A percentile compares a stretch with the other conserved stretches of the same genome.
These are phyloP conservation scores for Galaxea fascicularis DNA, from an alignment of 92 coral and sea anemone species.

Conservation along the genomic window DNA sequence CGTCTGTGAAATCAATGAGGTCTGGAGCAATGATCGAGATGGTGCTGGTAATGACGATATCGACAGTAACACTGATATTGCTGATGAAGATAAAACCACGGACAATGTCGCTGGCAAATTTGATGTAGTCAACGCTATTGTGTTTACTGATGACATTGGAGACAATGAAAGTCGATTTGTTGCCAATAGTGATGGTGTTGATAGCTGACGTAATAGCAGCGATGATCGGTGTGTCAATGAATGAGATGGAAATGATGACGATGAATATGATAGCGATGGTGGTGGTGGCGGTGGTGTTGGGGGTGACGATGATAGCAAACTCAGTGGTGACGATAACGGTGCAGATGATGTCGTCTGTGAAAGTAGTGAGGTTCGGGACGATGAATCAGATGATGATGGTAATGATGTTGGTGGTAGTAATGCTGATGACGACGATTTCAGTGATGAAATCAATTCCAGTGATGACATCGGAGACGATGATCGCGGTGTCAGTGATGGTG, in stretches of 20 bases:
- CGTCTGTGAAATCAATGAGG: neutral
- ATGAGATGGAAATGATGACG: neutral
- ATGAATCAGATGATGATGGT: neutral
- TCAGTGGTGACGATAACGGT: neutral
- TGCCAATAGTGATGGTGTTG: neutral
- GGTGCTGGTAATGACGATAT: neutral
- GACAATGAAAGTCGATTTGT: too few relatives aligned
- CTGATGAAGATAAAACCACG: neutral
- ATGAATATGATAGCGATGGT: neutral
- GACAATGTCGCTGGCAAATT: neutral
- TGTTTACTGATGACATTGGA: neutral
- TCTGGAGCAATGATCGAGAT: neutral
- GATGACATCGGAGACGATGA: neutral
- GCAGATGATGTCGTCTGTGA: neutral
- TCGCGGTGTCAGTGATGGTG: neutral
- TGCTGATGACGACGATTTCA: neutral
- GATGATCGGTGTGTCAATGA: neutral
- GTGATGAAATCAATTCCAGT: neutral
- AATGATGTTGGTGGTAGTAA: neutral
- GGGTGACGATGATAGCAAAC: neutral
- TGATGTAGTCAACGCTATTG: neutral
- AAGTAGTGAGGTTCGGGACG: neutral
- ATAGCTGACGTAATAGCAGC: neutral
- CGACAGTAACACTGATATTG: neutral
- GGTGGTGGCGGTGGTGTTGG: neutral